phyloP scores from a whole-genome alignment of 2,113 vertebrate species.

The Hemichromis elongatus region DNA sequence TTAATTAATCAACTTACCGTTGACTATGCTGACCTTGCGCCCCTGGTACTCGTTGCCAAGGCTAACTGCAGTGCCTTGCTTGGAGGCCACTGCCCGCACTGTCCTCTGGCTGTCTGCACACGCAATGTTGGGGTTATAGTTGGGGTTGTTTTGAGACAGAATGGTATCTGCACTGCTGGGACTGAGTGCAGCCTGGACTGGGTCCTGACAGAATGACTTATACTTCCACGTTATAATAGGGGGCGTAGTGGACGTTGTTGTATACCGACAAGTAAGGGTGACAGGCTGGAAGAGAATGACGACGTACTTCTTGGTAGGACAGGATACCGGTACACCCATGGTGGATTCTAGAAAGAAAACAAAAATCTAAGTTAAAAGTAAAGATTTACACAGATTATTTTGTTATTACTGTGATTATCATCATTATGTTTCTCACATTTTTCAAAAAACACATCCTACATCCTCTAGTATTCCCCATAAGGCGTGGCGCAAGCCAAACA shows the following conservation, averaged over 20 bases:
- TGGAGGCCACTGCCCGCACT: slow-evolving; percentile 81
- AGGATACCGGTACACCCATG: slow-evolving; percentile 60
- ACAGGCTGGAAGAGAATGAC: slow-evolving; percentile 87
- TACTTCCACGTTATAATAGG: slow-evolving; percentile 84
- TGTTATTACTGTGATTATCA: neutral
- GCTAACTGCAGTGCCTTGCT: slow-evolving; percentile 73
- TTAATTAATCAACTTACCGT: slow-evolving; percentile 64
- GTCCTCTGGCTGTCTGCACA: slow-evolving; percentile 80
- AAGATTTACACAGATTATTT: neutral
- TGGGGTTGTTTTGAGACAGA: slow-evolving; percentile 78
- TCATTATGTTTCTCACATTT: neutral
- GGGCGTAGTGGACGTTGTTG: slow-evolving; percentile 33
- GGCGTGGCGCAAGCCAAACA: neutral
- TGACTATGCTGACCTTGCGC: slow-evolving; percentile 79
- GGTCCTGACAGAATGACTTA: slow-evolving; percentile 85
- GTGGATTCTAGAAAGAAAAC: slow-evolving; percentile 47
- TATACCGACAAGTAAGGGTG: slow-evolving; percentile 78
- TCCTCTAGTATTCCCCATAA: neutral
- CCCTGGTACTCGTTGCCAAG: slow-evolving; percentile 78
- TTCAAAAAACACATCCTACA: neutral
- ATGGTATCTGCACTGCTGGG: slow-evolving; percentile 75
- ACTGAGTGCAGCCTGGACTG: slow-evolving; percentile 80
- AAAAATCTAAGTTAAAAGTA: neutral
- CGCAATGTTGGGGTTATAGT: slow-evolving; percentile 83
- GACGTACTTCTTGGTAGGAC: slow-evolving; percentile 66